phyloP scores from a whole-genome alignment of 2,797 vertebrate genomes.

The Nyctibius grandis region DNA sequence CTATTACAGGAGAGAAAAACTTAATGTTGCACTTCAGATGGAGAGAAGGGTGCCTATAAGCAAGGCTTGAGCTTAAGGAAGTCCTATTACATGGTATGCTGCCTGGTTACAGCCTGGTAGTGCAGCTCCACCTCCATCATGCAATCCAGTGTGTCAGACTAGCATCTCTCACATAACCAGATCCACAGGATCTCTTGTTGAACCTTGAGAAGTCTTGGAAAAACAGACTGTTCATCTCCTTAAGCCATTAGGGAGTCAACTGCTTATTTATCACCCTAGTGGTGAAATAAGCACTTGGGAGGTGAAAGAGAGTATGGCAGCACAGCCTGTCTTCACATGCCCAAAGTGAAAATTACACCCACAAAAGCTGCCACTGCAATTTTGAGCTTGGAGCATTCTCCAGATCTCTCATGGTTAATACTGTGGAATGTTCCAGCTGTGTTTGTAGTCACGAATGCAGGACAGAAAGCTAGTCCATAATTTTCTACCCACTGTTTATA shows the following conservation, averaged over 20 bases:
- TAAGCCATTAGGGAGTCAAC: background rate
- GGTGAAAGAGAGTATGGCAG: background rate
- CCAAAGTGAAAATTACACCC: conserved; percentile 18
- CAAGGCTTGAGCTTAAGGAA: background rate
- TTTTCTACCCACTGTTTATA: conserved; percentile 53
- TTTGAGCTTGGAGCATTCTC: conserved; percentile 23
- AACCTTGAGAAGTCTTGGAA: background rate
- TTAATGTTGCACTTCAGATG: background rate
- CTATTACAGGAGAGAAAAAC: background rate
- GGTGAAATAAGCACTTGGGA: background rate
- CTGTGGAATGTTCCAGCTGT: conserved; percentile 28
- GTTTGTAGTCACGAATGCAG: background rate
- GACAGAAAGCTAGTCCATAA: conserved; percentile 28
- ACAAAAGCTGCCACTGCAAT: conserved; percentile 29
- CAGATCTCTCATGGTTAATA: conserved; percentile 16
- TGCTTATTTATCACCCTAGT: background rate
- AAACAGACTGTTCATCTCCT: background rate
- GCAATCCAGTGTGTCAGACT: background rate
- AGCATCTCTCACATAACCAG: background rate
- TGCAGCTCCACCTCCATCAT: background rate
- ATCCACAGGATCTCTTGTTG: background rate
- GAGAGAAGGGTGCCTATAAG: background rate
- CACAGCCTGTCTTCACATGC: conserved; percentile 21
- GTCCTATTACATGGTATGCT: background rate
- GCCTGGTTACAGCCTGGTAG: background rate